Evolutionary conservation across 2,888 invertebrate genomes (phyloP).

Genomic region (Temnothorax ravouxi): DNA sequence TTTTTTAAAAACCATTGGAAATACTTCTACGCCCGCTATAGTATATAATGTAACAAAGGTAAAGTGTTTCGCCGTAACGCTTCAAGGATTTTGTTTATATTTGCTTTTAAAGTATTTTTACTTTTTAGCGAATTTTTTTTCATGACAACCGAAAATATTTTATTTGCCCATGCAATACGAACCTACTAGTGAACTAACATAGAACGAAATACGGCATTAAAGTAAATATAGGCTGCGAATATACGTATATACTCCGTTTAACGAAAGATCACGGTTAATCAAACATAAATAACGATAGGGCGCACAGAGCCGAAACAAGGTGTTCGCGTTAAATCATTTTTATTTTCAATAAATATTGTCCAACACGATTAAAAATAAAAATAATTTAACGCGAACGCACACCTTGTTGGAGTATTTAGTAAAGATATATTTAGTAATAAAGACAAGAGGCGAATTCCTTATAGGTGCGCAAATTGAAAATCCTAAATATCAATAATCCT

Average conservation of each 20-base stretch:
- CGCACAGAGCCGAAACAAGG: too few species aligned
- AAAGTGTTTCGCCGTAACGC: background rate
- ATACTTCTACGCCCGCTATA: background rate
- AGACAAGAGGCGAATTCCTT: background rate
- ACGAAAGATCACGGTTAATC: too few species aligned
- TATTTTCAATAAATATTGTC: too few species aligned
- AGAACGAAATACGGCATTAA: constrained; percentile 1
- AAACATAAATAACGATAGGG: too few species aligned
- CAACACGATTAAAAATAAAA: too few species aligned
- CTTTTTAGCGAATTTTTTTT: constrained; percentile 31
- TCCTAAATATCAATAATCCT: constrained; percentile 19
- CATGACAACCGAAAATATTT: background rate
- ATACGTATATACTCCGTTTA: too few species aligned
- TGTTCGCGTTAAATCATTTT: too few species aligned
- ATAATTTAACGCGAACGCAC: too few species aligned
- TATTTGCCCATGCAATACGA: background rate
- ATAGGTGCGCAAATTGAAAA: constrained; percentile 18
- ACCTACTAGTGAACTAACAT: background rate
- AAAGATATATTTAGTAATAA: background rate
- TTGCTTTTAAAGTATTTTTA: constrained; percentile 30
- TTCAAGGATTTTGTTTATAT: background rate
- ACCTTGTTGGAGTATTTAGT: background rate
- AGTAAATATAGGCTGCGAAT: background rate
- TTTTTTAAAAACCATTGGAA: background rate
- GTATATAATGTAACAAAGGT: constrained; percentile 9